Evolutionary conservation across 2,797 vertebrate species (phyloP).

Genomic region (Ictinia mississippiensis): DNA sequence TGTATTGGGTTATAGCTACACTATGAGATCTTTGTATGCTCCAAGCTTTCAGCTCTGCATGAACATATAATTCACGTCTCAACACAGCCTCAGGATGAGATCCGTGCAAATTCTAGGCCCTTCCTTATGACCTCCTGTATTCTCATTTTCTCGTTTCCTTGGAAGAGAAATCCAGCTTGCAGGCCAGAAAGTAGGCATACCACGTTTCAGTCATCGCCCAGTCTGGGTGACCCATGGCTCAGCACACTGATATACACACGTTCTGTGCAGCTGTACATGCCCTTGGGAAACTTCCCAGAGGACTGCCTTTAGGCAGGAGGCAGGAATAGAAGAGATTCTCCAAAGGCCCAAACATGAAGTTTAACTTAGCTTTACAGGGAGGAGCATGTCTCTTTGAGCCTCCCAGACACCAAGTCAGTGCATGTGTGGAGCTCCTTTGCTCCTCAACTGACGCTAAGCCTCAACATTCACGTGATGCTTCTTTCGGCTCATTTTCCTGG

Average conservation of each 20-base stretch:
- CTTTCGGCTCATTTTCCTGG: not conserved
- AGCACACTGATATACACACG: not conserved
- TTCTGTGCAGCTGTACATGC: not conserved
- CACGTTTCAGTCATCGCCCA: not conserved
- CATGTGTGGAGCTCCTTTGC: not conserved
- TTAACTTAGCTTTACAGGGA: not conserved
- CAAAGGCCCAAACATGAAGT: not conserved
- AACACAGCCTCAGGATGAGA: not conserved
- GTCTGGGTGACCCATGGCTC: not conserved
- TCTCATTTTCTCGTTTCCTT: not conserved
- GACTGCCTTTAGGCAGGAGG: not conserved
- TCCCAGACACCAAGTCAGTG: not conserved
- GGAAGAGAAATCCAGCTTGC: not conserved
- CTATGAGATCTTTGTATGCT: not conserved
- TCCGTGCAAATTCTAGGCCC: not conserved
- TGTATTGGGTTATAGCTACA: not conserved
- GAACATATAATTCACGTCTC: not conserved
- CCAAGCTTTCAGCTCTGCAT: not conserved
- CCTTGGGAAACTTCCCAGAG: not conserved
- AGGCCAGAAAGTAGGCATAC: not conserved
- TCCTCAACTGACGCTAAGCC: not conserved
- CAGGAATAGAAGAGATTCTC: not conserved
- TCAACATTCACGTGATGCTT: not conserved
- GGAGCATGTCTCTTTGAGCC: not conserved
- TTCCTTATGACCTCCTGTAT: not conserved